Percentiles rank a stretch among this genome's conserved stretches.
These are phyloP conservation scores for Pseudomugil tenellus DNA, from an alignment of 2,797 vertebrate genomes.

Conservation along the genomic window DNA sequence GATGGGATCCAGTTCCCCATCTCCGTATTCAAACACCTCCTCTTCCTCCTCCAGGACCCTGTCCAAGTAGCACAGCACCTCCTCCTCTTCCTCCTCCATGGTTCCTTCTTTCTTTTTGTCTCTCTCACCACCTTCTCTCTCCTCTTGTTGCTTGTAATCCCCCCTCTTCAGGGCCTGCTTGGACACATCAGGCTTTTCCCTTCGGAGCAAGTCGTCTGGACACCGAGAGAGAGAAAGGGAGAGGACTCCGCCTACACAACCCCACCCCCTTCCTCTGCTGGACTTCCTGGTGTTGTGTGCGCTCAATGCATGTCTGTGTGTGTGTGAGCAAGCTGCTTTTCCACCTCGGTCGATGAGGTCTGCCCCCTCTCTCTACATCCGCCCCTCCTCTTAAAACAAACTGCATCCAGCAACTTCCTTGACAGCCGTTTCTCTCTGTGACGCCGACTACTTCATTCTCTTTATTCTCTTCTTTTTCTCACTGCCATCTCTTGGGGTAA, in stretches of 20 bases:
- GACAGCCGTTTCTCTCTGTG: slow-evolving; percentile 38
- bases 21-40: slow-evolving; percentile 87
- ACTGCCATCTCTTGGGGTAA: slow-evolving; percentile 35
- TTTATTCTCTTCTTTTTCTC: slow-evolving; percentile 40
- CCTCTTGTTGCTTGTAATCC: slow-evolving; percentile 44
- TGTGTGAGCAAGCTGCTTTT: slow-evolving; percentile 55
- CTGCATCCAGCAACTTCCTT: slow-evolving; percentile 69
- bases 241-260: slow-evolving; percentile 72
- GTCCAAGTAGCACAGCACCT: slow-evolving; percentile 92
- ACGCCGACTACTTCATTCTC: slow-evolving; percentile 19
- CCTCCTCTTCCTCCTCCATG: slow-evolving; percentile 96
- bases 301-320: slow-evolving; percentile 23
- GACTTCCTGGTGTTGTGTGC: slow-evolving; percentile 75
- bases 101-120: slow-evolving; percentile 41
- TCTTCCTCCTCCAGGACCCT: slow-evolving; percentile 93
- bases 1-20: slow-evolving; percentile 86
- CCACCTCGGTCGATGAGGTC: slow-evolving; percentile 74
- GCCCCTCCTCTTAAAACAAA: slow-evolving; percentile 74
- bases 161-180: slow-evolving; percentile 66
- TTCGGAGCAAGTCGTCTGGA: slow-evolving; percentile 71
- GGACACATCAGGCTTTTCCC: slow-evolving; percentile 77
- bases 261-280: slow-evolving; percentile 76
- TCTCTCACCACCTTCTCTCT: slow-evolving; percentile 35
- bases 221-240: slow-evolving; percentile 62
- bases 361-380: slow-evolving; percentile 54